phyloP scores from a whole-genome alignment of 2,888 invertebrate species.

The Dicranocentrus wangi region DNA sequence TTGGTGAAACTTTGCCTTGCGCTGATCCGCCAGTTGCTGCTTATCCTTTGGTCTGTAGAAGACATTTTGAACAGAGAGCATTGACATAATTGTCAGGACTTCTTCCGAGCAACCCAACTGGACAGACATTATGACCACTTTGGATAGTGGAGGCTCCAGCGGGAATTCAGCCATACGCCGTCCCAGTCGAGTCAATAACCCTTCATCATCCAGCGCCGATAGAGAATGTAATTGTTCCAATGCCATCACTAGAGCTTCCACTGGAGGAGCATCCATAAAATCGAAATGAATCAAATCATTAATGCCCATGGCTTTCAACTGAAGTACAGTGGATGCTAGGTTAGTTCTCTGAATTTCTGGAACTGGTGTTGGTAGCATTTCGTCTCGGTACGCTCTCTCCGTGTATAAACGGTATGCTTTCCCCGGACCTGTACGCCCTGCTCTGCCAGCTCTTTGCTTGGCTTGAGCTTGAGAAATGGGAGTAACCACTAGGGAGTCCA shows the following conservation, averaged over 20 bases:
- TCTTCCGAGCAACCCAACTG: constrained; percentile 98
- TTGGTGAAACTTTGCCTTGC: constrained; percentile 99
- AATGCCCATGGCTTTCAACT: constrained; percentile 99
- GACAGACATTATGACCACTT: constrained; percentile 99
- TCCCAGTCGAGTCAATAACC: constrained; percentile 87
- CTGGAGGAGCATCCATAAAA: constrained; percentile 99
- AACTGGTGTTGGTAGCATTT: constrained; percentile 98
- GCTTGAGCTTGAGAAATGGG: constrained; percentile 94
- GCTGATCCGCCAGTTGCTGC: constrained; percentile 97
- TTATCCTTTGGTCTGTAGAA: constrained; percentile 97
- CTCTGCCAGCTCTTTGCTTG: constrained; percentile 96
- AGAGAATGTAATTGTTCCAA: constrained; percentile 96
- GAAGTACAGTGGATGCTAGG: constrained; percentile 94
- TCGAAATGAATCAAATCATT: constrained; percentile 98
- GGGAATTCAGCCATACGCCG: constrained; percentile 99
- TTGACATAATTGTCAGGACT: constrained; percentile 97
- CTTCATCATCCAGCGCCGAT: constrained; percentile 96
- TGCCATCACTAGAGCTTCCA: constrained; percentile 97
- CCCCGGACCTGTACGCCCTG: constrained; percentile 98
- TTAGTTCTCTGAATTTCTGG: constrained; percentile 99
- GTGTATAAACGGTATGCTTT: constrained; percentile 98
- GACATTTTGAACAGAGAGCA: constrained; percentile 99
- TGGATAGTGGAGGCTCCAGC: constrained; percentile 96
- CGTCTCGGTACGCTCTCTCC: constrained; percentile 97
- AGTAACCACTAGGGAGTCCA: constrained; percentile 99